These are phyloP conservation scores for Conops quadrifasciatus DNA, from an alignment of 2,888 invertebrate genomes.

Conservation along the genomic window DNA sequence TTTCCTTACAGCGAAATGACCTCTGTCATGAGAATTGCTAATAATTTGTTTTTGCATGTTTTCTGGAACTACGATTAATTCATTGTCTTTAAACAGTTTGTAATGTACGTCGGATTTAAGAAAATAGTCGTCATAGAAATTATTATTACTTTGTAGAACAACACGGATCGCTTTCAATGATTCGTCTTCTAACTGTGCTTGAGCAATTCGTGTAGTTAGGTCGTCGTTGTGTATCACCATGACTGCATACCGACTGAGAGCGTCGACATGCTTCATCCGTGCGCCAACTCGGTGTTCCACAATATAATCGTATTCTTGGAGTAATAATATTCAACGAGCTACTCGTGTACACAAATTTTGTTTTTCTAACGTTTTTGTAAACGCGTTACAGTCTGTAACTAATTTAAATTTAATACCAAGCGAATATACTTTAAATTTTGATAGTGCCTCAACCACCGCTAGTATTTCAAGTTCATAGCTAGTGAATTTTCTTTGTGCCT, in stretches of 20 bases:
- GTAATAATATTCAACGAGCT: slow-evolving; percentile 37
- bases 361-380: slow-evolving; percentile 41
- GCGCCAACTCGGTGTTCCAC: slow-evolving; percentile 42
- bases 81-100: slow-evolving; percentile 17
- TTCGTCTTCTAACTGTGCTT: slow-evolving; percentile 27
- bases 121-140: slow-evolving; percentile 18
- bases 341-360: slow-evolving; percentile 41
- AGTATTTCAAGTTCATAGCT: slow-evolving; percentile 39
- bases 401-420: slow-evolving; percentile 42
- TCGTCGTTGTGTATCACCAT: slow-evolving; percentile 33
- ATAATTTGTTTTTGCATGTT: slow-evolving; percentile 35
- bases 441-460: slow-evolving; percentile 41
- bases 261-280: slow-evolving; percentile 42
- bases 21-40: slow-evolving; percentile 28
- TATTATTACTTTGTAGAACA: neutral
- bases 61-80: slow-evolving; percentile 31
- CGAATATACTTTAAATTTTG: slow-evolving; percentile 48
- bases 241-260: slow-evolving; percentile 39
- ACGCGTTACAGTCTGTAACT: slow-evolving; percentile 44
- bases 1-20: slow-evolving; percentile 35
- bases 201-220: slow-evolving; percentile 20
- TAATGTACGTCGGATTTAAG: slow-evolving; percentile 27
- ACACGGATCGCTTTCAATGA: slow-evolving; percentile 4
- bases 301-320: slow-evolving; percentile 42
- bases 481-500: slow-evolving; percentile 30